Base-by-base conservation (phyloP, 2,113 vertebrate species). In the Entomyzon cyanotis region DNA sequence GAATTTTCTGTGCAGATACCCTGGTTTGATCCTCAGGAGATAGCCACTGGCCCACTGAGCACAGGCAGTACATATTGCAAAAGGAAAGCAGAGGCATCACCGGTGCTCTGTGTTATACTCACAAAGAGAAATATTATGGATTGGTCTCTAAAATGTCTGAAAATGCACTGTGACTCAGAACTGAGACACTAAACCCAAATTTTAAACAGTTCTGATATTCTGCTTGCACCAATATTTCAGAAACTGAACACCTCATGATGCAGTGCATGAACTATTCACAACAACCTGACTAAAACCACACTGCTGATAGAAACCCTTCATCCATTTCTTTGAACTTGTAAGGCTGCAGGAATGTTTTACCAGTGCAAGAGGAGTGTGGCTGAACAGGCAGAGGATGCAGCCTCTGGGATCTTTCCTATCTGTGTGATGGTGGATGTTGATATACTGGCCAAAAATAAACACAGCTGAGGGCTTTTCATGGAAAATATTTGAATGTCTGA, bases 41-140 rank as follows among this genome's bases (percentile, higher is more conserved):
- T 3, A 67, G n/a, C 13, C 77, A 21, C 39, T 80, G 42, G 24
- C n/a, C 90, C 68, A 63, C 5, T 5, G 14, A 75, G 46, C 11
- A 3, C 37, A 62, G 52, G 27, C 18, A 44, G 18, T 30, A 22
- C 0, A 0, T 64, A 27, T 8, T 59, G 55, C 42, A 35, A 74
- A 62, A 50, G 39, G 63, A 76, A n/a, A 23, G 14, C 62, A 79
- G 52, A 70, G 52, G 20, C 44, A 67, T 27, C 33, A 46, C 10
- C 27, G 23, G 18, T 46, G 28, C 28, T 67, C 14, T 56, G 25
- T 71, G 33, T 30, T 82, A 84, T 41, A 60, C 19, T 49, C 58
- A 70, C 7, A 20, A 15, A 37, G 20, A 70, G 42, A 84, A 95
- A 71, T 37, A 23, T 44, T 83, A 58, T 70, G 35, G 50, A 30